Conservation (phyloP, 2,113 vertebrate species). For the Crotalus viridis region DNA sequence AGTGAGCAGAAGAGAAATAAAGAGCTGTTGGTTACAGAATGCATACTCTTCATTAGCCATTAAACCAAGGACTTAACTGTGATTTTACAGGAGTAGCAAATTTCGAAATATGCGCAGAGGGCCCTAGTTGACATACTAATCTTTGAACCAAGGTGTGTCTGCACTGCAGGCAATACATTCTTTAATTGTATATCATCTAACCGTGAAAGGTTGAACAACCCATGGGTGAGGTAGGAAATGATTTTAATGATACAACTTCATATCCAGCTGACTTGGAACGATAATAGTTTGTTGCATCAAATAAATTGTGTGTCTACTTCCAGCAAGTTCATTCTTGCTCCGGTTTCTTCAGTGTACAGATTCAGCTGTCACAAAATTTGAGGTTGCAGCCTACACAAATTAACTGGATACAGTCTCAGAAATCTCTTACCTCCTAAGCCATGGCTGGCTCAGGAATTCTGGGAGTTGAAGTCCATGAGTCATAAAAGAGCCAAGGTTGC, state of each 20-base stretch:
- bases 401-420: background rate
- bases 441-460: background rate
- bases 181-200: conserved; percentile 22
- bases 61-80: background rate
- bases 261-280: background rate
- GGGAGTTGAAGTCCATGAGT: too few species aligned
- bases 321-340: background rate
- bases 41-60: too few species aligned
- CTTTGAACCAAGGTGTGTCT: background rate
- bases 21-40: too few species aligned
- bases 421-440: background rate
- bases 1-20: too few species aligned
- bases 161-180: conserved; percentile 6
- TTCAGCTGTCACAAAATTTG: conserved; percentile 13
- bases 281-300: background rate
- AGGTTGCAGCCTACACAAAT: background rate
- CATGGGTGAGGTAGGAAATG: conserved; percentile 13
- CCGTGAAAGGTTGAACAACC: background rate
- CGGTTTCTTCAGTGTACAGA: background rate
- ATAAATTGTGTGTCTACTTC: background rate
- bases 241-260: background rate
- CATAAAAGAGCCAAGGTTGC: too few species aligned
- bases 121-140: background rate
- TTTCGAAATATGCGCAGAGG: conserved; percentile 16
- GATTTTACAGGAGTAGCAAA: background rate